Conservation (phyloP, 2,888 invertebrate genomes). For the Himalopsyche japonica region DNA sequence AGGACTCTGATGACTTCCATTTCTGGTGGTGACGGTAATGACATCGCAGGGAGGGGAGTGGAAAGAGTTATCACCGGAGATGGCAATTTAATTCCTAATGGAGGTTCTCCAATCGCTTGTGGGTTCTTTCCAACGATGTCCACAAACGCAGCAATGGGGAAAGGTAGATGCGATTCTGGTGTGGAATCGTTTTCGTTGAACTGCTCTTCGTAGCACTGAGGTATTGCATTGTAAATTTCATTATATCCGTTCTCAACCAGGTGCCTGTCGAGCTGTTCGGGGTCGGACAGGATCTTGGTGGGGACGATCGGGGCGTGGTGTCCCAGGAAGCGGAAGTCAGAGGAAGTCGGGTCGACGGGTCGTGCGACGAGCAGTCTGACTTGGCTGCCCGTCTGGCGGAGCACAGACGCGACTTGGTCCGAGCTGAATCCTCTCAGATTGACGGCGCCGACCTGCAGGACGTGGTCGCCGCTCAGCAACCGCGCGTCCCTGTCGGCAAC, state of each 20-base stretch:
- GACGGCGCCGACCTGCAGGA: conserved; percentile 93
- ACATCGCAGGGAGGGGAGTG: conserved; percentile 51
- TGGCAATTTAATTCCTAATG: conserved; percentile 46
- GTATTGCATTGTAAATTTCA: conserved; percentile 57
- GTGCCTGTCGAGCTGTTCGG: conserved; percentile 85
- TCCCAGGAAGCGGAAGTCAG: conserved; percentile 72
- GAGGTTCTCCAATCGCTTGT: conserved; percentile 52
- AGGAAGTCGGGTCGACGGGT: conserved; percentile 84
- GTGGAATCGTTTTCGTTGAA: conserved; percentile 48
- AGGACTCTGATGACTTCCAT: conserved; percentile 89
- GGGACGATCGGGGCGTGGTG: conserved; percentile 88
- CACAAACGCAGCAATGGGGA: conserved; percentile 53
- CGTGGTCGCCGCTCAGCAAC: conserved; percentile 96
- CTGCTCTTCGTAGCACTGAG: conserved; percentile 51
- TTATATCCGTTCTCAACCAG: conserved; percentile 76
- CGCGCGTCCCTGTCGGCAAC: conserved; percentile 95
- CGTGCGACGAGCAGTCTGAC: conserved; percentile 93
- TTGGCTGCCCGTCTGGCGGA: conserved; percentile 76
- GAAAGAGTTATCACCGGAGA: conserved; percentile 49
- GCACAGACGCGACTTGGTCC: conserved; percentile 78
- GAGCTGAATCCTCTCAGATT: conserved; percentile 95
- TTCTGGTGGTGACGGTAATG: conserved; percentile 67
- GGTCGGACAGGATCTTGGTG: conserved; percentile 88
- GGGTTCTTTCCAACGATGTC: conserved; percentile 55
- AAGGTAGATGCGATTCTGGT: conserved; percentile 48